Conservation (phyloP, 2,113 vertebrate species). For the Lagopus muta region DNA sequence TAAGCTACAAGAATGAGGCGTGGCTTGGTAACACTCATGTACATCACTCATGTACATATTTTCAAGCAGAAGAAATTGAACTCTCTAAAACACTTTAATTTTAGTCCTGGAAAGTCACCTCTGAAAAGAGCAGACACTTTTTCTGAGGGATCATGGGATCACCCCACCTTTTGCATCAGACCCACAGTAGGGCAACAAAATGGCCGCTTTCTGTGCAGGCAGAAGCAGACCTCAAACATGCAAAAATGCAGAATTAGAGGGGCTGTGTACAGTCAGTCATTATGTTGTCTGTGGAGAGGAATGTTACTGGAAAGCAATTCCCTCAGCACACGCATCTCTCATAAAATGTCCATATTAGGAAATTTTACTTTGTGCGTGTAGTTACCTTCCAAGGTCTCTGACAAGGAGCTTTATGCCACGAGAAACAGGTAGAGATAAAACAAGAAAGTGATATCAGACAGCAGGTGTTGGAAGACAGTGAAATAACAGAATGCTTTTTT, state of each 20-base stretch:
- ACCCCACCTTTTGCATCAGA: neutral
- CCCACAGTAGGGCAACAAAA: neutral
- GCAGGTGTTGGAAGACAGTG: neutral
- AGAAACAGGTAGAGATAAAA: neutral
- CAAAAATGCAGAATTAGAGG: neutral
- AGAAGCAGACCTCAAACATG: neutral
- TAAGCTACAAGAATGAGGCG: neutral
- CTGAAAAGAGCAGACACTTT: neutral
- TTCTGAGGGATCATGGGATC: neutral
- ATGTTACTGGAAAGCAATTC: neutral
- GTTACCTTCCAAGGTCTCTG: neutral
- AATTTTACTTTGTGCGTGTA: neutral
- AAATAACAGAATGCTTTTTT: neutral
- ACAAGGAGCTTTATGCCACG: neutral
- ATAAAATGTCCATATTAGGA: neutral
- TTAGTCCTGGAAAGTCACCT: neutral
- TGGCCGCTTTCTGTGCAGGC: too few species aligned
- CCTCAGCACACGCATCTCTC: neutral
- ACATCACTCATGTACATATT: neutral
- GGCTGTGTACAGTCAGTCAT: neutral
- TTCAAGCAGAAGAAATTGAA: neutral
- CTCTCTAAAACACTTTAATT: neutral
- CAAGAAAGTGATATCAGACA: neutral
- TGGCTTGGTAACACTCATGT: neutral
- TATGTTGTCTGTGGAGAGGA: fast-evolving